Conservation (phyloP, 2,797 vertebrate species). For the Anguilla pacifica region DNA sequence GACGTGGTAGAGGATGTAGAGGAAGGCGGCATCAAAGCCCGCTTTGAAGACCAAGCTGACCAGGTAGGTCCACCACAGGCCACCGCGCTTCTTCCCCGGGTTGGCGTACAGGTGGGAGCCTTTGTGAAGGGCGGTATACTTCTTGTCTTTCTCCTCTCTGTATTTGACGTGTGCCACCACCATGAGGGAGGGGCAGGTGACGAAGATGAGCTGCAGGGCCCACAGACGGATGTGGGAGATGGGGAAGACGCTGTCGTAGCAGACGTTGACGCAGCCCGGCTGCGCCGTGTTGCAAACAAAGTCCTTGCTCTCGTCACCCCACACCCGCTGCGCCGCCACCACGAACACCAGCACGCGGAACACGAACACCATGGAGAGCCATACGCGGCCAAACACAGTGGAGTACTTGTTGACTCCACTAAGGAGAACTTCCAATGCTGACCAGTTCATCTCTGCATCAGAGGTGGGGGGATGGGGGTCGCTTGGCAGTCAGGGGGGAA, state of each 20-base stretch:
- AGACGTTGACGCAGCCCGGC: constrained; percentile 87
- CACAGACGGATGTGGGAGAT: constrained; percentile 82
- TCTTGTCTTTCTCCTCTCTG: constrained; percentile 75
- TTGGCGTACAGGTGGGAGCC: constrained; percentile 67
- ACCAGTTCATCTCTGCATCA: constrained; percentile 84
- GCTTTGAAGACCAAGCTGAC: constrained; percentile 87
- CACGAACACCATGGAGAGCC: constrained; percentile 90
- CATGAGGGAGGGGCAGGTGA: constrained; percentile 84
- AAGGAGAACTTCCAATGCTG: constrained; percentile 72
- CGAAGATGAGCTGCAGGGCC: constrained; percentile 85
- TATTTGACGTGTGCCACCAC: constrained; percentile 90
- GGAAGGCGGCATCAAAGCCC: constrained; percentile 76
- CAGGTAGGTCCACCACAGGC: constrained; percentile 92
- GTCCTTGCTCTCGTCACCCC: constrained; percentile 85
- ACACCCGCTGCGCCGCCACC: constrained; percentile 84
- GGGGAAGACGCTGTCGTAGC: constrained; percentile 83
- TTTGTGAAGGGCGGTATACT: constrained; percentile 42
- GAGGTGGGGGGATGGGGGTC: constrained; percentile 14
- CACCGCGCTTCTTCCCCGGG: constrained; percentile 82
- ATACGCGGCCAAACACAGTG: constrained; percentile 86
- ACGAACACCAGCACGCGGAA: constrained; percentile 90
- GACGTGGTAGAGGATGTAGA: constrained; percentile 81
- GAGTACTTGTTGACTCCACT: constrained; percentile 89
- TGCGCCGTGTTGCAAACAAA: constrained; percentile 89
- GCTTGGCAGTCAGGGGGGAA: background rate